A percentile compares a stretch with the other conserved stretches of the same genome.
These are phyloP conservation scores for Artibeus lituratus DNA, from an alignment of 2,797 vertebrate species.

Conservation along the genomic window DNA sequence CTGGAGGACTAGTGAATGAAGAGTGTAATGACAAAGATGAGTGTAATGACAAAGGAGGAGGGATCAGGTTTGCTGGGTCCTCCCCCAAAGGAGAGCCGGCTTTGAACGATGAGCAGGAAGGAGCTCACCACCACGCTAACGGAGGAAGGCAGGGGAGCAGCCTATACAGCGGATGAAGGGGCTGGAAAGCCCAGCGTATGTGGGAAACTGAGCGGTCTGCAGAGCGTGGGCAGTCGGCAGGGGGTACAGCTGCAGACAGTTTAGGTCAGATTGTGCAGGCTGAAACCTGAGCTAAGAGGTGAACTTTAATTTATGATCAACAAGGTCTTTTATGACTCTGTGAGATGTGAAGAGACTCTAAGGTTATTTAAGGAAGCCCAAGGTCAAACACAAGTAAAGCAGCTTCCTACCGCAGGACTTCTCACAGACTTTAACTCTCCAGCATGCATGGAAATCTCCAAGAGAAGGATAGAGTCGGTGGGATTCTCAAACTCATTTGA, in stretches of 20 bases:
- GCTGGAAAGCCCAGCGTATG: not conserved
- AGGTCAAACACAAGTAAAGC: not conserved
- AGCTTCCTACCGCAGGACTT: not conserved
- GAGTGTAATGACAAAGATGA: not conserved
- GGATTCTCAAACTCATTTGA: not conserved
- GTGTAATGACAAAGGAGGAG: not conserved
- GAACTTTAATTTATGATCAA: not conserved
- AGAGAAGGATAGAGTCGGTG: not conserved
- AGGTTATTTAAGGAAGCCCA: not conserved
- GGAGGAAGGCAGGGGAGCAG: not conserved
- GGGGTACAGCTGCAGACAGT: not conserved
- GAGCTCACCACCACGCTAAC: not conserved
- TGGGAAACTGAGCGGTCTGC: not conserved
- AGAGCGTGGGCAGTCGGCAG: not conserved
- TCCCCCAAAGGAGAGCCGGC: not conserved
- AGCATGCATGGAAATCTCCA: accelerated
- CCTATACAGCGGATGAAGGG: not conserved
- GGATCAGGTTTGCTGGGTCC: not conserved
- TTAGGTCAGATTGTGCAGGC: not conserved
- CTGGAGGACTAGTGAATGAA: too few relatives aligned
- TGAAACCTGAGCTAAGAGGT: not conserved
- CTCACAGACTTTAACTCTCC: not conserved
- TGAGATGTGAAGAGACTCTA: not conserved
- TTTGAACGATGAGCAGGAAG: not conserved
- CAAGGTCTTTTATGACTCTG: not conserved